A percentile compares a stretch with the other conserved stretches of the same genome.
Conservation (phyloP, 2,888 invertebrate genomes). For the Nemotelus pantherinus region DNA sequence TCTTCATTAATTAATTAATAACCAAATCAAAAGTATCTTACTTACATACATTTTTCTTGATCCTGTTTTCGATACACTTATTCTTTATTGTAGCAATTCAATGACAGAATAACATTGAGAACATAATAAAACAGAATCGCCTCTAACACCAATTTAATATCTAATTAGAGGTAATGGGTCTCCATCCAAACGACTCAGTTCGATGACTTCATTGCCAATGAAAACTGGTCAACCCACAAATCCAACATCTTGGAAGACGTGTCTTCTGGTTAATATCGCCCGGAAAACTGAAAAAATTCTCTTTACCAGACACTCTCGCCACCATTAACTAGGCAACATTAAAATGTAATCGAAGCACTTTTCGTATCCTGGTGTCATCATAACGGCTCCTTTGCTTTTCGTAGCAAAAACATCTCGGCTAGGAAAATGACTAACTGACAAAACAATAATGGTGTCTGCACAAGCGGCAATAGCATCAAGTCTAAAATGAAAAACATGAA, state of each 20-base stretch:
- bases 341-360: constrained; percentile 5
- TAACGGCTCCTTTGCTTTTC: not conserved
- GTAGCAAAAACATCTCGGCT: not conserved
- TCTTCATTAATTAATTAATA: too few relatives aligned
- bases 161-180: not conserved
- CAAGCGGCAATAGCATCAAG: not conserved
- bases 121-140: not conserved
- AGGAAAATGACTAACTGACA: constrained; percentile 2
- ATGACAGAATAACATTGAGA: too few relatives aligned
- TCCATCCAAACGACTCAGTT: not conserved
- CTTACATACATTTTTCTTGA: too few relatives aligned
- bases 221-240: not conserved
- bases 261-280: too few relatives aligned
- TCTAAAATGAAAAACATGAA: not conserved
- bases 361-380: not conserved
- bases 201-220: not conserved
- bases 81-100: too few relatives aligned
- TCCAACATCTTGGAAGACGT: not conserved
- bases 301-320: not conserved
- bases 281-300: too few relatives aligned
- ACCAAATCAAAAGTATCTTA: too few relatives aligned
- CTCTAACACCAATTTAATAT: not conserved
- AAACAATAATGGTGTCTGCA: not conserved
- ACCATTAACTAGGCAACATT: not conserved
- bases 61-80: too few relatives aligned